These are phyloP conservation scores for Dipodomys merriami DNA, from an alignment of 2,113 vertebrate genomes.

Conservation along the genomic window DNA sequence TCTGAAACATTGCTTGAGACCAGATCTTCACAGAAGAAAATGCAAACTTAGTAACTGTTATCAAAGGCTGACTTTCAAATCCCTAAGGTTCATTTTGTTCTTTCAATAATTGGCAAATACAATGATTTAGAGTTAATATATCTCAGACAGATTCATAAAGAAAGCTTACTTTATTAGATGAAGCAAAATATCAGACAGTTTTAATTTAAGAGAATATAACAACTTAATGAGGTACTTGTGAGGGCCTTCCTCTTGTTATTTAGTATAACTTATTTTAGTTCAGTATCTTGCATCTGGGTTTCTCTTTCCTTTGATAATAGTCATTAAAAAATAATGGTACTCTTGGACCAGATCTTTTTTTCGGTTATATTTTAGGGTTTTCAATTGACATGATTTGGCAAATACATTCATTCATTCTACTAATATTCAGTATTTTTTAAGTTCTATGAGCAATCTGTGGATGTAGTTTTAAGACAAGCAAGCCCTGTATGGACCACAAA, in stretches of 20 bases:
- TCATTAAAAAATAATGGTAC: background rate
- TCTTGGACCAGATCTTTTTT: background rate
- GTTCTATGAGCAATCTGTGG: background rate
- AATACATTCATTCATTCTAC: background rate
- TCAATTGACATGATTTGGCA: background rate
- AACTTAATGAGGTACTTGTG: background rate
- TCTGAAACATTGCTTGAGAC: background rate
- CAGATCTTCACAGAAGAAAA: slow-evolving; percentile 17
- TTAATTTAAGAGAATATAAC: background rate
- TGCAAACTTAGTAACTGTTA: background rate
- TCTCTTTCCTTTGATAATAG: background rate
- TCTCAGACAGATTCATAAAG: background rate
- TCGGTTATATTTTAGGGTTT: background rate
- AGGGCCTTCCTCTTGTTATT: background rate
- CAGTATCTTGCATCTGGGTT: background rate
- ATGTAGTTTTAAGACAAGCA: background rate
- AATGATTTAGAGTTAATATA: background rate
- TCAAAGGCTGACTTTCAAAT: background rate
- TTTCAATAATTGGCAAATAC: slow-evolving; percentile 22
- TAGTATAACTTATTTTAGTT: background rate
- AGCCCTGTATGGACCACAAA: background rate
- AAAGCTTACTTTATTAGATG: background rate
- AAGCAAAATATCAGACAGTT: background rate
- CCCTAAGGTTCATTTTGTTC: background rate
- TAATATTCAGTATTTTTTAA: background rate